Evolutionary conservation across 2,113 vertebrate genomes (phyloP), one percentile per base, ranked within the genome.

Genomic region (Cisticola juncidis): DNA sequence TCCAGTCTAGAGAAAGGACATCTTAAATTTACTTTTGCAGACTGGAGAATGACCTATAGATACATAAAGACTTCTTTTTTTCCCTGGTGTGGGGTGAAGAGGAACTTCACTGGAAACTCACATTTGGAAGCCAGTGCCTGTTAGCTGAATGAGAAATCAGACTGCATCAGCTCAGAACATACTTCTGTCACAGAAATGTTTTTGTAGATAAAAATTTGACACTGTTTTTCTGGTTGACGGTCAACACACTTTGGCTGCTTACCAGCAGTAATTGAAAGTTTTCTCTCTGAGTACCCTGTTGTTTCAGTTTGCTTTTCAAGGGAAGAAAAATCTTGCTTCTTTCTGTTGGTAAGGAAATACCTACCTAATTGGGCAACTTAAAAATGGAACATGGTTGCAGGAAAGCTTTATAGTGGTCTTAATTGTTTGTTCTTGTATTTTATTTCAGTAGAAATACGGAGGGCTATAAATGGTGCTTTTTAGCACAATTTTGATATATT

Each of bases 51-150:
- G 13, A 13, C 13, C 45, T 26, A 5, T 5, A 31, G 6, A 3
- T 5, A 38, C 11, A 14, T 7, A 17, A 66, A 58, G 45, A 18
- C 6, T 73, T 60, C n/a, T 3, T 31, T 61, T 3, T n/a, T 50
- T 9, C 4, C 12, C 50, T 1, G 0, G 1, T 79, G n/a, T 45
- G 10, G 15, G 5, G 8, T 45, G 18, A 31, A 51, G 36, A 56
- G 36, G 42, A 65, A 25, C 29, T 58, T 62, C 14, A 7, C 28
- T 87, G 47, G 26, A 54, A 92, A 31, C 23, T 68, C 35, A 22
- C 6, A 7, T 13, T 45, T 87, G 57, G 54, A 88, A 92, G 29
- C 38, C 29, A 44, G 0, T 68, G 25, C 35, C 40, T 62, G 2
- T 33, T 45, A 20, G 42, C 9, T 82, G 47, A 57, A n/a, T 11